phyloP scores from a whole-genome alignment of 2,113 vertebrate genomes.

The Scortum barcoo region DNA sequence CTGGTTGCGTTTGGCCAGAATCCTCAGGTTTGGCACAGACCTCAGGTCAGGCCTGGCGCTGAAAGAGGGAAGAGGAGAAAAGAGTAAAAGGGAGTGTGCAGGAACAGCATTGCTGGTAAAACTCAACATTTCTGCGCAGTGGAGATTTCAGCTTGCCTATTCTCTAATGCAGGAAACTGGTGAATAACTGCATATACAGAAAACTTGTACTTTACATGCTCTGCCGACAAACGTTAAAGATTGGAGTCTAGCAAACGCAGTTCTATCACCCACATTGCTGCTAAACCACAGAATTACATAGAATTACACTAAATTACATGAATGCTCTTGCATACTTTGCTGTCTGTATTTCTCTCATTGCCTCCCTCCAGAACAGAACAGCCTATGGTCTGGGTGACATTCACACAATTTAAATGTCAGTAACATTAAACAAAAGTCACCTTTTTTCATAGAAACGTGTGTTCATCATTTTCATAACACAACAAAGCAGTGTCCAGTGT shows the following conservation, averaged over 20 bases:
- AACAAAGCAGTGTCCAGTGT: neutral
- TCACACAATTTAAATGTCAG: conserved; percentile 11
- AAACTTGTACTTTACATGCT: conserved; percentile 29
- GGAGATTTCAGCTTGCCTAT: conserved; percentile 24
- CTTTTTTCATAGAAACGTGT: neutral
- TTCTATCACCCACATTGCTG: conserved; percentile 27
- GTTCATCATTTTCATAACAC: conserved; percentile 16
- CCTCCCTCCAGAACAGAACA: conserved; percentile 2
- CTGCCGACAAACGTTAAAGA: neutral
- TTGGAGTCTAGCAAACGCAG: conserved; percentile 16
- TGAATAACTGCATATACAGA: conserved; percentile 23
- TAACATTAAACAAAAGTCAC: neutral
- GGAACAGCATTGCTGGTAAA: conserved; percentile 48
- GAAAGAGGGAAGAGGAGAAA: conserved; percentile 49
- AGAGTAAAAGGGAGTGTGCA: conserved; percentile 36
- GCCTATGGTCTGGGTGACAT: neutral
- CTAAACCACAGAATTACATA: conserved; percentile 50
- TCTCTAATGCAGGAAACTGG: conserved; percentile 19
- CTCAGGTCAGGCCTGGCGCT: conserved; percentile 60
- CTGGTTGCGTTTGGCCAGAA: conserved; percentile 73
- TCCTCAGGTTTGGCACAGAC: conserved; percentile 71
- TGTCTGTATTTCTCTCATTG: conserved; percentile 21
- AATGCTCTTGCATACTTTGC: conserved; percentile 16
- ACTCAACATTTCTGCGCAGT: conserved; percentile 40
- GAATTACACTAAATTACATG: conserved; percentile 40